Evolutionary conservation across 37 sponge, comb jelly and placozoan species (phyloP).

Genomic region (Halichondria panicea): DNA sequence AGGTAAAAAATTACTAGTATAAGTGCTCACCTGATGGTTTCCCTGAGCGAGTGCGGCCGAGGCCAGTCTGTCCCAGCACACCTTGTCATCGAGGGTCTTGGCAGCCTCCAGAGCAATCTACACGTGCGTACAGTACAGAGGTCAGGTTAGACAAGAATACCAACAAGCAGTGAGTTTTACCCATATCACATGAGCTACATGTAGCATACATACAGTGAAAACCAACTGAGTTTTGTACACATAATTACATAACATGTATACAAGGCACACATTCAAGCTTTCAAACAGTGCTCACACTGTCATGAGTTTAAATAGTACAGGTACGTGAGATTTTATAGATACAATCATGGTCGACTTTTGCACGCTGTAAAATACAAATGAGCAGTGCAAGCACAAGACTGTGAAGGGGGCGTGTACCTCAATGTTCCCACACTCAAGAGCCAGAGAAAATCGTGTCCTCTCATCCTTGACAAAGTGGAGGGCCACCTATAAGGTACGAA

Average conservation of each 20-base stretch:
- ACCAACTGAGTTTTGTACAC: background rate
- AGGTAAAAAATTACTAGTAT: too few relatives aligned
- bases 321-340: too few relatives aligned
- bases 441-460: conserved; percentile 87
- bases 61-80: conserved; percentile 89
- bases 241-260: background rate
- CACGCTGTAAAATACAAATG: too few relatives aligned
- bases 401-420: too few relatives aligned
- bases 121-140: background rate
- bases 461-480: conserved; percentile 99
- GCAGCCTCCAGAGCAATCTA: conserved; percentile 96
- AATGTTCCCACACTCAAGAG: conserved; percentile 98
- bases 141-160: background rate
- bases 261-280: too few relatives aligned
- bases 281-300: too few relatives aligned
- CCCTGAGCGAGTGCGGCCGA: conserved; percentile 90
- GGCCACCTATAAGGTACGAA: conserved; percentile 70
- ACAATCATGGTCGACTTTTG: too few relatives aligned
- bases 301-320: too few relatives aligned
- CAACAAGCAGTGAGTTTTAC: background rate
- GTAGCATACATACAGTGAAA: background rate
- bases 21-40: conserved; percentile 86
- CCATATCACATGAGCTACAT: background rate
- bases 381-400: too few relatives aligned
- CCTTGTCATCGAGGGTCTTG: conserved; percentile 86